Base-by-base conservation (phyloP, 1,140 invertebrate species). In the Scaptomyza hsui region DNA sequence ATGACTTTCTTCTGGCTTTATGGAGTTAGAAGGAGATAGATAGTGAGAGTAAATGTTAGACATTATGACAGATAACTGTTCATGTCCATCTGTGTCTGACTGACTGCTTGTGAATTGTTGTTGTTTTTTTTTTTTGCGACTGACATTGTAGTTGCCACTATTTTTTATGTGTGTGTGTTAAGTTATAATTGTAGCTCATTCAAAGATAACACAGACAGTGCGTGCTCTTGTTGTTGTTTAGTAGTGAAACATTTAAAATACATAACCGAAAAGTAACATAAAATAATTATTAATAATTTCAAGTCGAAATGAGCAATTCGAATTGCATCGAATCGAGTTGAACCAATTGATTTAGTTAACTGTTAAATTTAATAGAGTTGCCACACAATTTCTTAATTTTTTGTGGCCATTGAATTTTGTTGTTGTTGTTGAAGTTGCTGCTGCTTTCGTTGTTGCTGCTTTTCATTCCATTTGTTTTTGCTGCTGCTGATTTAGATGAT, bases 401-500 rank as follows among this genome's bases (percentile, higher is more conserved):
- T 35, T 51, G 16, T 9, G 16, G 41, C 21, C 9, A 9, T 29
- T 1, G 3, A 37, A 7, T 35, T 35, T 2, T 35, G 12, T 12
- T 57, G 42, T 48, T 18, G 32, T 47, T 48, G 62, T 21, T 69
- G 47, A 45, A 39, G 51, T 48, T 53, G 61, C 35, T 78, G 63
- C 19, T 48, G 39, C 37, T 60, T 45, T 16, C 61, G 53, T 48
- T 52, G 41, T 55, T 49, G 47, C 18, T 62, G 48, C 49, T 42
- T 51, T 32, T 61, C 21, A 29, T 62, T 13, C 47, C 56, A 57
- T 39, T 47, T 55, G 57, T 53, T 67, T 51, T 45, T 63, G 47
- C 24, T 69, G 49, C 37, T 65, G 48, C 24, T 77, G 62, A 48
- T 32, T 37, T 37, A 29, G 51, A 47, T 78, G 41, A 49, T 55